Base-by-base conservation (phyloP, 2,797 vertebrate species). In the Mormyrops boulengeri region DNA sequence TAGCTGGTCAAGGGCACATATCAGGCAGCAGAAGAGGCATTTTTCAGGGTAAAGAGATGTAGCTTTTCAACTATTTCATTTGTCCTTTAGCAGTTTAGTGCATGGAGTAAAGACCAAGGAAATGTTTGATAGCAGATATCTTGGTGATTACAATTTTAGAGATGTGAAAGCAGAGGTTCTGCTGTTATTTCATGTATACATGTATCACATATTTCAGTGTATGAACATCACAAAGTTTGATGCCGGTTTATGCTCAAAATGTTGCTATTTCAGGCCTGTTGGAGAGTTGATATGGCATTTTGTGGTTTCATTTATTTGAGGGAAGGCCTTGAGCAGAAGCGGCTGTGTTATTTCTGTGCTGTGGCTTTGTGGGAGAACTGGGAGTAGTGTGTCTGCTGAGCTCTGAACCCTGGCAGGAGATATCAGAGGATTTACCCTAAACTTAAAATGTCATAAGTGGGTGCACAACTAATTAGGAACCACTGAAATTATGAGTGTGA, bases 261-360 rank as follows among this genome's bases (percentile, higher is more conserved):
- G 80, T 90, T 93, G 91, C 90, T 91, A 91, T 94, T 91, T 92
- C 90, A 90, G 89, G 88, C 41, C 89, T 85, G 69, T 90, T 87
- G 91, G 90, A 88, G 89, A 92, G 89, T 92, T 92, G 88, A 92
- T 88, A 91, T 85, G 89, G 89, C 88, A 88, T 89, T 82, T 91
- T 92, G 90, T 88, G 91, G 91, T 91, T 89, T 85, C 14, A 19
- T 89, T 89, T 88, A 44, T 88, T 82, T 80, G 80, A 92, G 85
- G 88, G 87, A 89, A 86, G 88, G 88, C 90, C 91, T 91, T 91
- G 90, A 90, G 88, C 88, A 88, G 90, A 66, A 69, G 26, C n/a
- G 1, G 2, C 62, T 44, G 49, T 90, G 89, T 92, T 92, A 92
- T 92, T 92, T 91, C 90, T 91, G 87, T 86, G 73, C 6, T 90